phyloP scores from a whole-genome alignment of 2,797 vertebrate species.

The Manis crassicaudata region DNA sequence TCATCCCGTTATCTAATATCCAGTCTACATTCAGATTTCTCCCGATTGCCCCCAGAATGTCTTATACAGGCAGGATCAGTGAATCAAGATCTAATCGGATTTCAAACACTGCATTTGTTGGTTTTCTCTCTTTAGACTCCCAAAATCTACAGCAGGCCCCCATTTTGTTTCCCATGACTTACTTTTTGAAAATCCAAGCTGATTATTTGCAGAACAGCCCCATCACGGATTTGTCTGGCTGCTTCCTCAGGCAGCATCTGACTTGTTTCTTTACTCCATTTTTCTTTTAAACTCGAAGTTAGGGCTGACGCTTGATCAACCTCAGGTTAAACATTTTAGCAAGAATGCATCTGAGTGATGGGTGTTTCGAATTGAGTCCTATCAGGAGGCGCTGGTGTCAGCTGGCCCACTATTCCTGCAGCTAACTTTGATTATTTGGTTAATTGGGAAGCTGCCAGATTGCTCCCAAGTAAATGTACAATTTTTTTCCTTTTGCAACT shows the following conservation, averaged over 20 bases:
- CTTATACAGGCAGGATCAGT: not conserved
- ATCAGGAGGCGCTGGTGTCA: not conserved
- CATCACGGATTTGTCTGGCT: not conserved
- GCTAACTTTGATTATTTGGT: not conserved
- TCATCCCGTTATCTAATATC: not conserved
- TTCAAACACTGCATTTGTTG: no score
- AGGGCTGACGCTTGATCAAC: not conserved
- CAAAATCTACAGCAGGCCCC: not conserved
- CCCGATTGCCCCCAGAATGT: not conserved
- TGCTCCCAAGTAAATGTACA: not conserved
- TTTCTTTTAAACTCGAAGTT: not conserved
- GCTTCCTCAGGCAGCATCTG: rapidly evolving
- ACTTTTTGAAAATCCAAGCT: not conserved
- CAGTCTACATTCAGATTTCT: not conserved
- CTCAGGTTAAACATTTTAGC: not conserved
- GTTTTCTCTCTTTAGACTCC: not conserved
- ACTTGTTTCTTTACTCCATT: not conserved
- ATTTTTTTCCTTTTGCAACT: not conserved
- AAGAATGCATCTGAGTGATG: not conserved
- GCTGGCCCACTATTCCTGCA: not conserved
- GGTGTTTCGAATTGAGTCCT: rapidly evolving
- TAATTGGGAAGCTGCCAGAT: not conserved
- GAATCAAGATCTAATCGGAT: not conserved
- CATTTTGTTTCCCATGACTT: not conserved
- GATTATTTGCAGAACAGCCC: not conserved